phyloP scores from a whole-genome alignment of 2,888 invertebrate genomes.

The Cataglyphis albicans region DNA sequence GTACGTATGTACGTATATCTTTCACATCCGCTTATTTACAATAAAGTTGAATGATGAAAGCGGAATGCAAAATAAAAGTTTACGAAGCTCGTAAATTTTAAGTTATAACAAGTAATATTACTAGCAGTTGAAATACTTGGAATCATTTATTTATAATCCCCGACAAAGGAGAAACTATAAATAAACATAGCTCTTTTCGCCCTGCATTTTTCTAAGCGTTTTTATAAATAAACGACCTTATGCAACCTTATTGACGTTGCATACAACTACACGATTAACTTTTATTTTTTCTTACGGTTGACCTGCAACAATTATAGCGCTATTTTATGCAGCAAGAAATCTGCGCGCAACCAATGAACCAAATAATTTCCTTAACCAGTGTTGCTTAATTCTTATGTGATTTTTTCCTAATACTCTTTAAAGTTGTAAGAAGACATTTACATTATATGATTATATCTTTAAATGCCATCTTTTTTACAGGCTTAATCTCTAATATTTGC shows the following conservation, averaged over 20 bases:
- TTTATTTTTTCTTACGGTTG: slow-evolving; percentile 46
- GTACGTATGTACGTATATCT: not conserved
- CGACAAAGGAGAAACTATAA: slow-evolving; percentile 39
- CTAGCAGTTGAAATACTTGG: slow-evolving; percentile 29
- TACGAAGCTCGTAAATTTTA: slow-evolving; percentile 8
- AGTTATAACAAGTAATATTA: slow-evolving; percentile 14
- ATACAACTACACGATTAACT: slow-evolving; percentile 43
- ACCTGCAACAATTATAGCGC: slow-evolving; percentile 39
- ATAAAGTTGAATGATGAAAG: slow-evolving; percentile 5
- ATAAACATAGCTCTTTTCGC: slow-evolving; percentile 44
- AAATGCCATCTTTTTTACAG: not conserved
- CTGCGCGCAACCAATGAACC: not conserved
- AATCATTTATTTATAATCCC: slow-evolving; percentile 53
- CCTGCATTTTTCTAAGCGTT: slow-evolving; percentile 52
- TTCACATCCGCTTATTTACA: not conserved
- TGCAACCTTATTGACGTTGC: slow-evolving; percentile 53
- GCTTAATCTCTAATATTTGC: not conserved
- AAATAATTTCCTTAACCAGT: slow-evolving; percentile 31
- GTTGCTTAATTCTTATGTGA: slow-evolving; percentile 14
- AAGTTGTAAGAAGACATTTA: not conserved
- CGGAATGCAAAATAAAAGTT: not conserved
- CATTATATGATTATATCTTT: not conserved
- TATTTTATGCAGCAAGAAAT: slow-evolving; percentile 49
- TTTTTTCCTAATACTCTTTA: not conserved
- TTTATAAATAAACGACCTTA: slow-evolving; percentile 56